These are phyloP conservation scores for Sebastes oblongus DNA, from an alignment of 2,797 vertebrate genomes.

Conservation along the genomic window DNA sequence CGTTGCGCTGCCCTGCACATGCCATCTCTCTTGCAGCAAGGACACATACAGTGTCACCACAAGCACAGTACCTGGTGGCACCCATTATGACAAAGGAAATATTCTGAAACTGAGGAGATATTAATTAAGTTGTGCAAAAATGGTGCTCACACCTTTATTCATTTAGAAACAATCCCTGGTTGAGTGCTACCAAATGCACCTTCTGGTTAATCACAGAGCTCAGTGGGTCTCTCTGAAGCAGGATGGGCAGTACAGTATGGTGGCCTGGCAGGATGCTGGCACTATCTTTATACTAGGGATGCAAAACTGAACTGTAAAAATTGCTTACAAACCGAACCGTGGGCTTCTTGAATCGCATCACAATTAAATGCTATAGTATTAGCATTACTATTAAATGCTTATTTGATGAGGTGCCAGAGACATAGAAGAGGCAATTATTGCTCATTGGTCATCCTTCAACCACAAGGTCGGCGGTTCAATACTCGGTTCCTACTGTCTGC, in stretches of 20 bases:
- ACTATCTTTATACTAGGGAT: background rate
- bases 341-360: too few species aligned
- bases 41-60: slow-evolving; percentile 3
- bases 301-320: too few species aligned
- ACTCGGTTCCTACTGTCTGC: too few species aligned
- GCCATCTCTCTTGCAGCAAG: slow-evolving; percentile 21
- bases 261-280: slow-evolving; percentile 47
- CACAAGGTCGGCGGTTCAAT: too few species aligned
- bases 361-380: too few species aligned
- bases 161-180: background rate
- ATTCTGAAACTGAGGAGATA: background rate
- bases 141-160: background rate
- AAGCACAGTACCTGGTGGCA: background rate
- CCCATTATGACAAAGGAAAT: background rate
- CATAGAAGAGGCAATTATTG: too few species aligned
- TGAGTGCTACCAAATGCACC: background rate
- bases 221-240: slow-evolving; percentile 6
- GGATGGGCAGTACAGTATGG: slow-evolving; percentile 49
- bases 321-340: too few species aligned
- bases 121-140: background rate
- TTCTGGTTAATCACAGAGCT: background rate
- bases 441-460: too few species aligned
- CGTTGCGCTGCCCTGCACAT: background rate
- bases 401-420: too few species aligned
- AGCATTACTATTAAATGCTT: too few species aligned